A percentile compares a stretch with the other conserved stretches of the same genome.
These are phyloP conservation scores for Poeciliopsis prolifica DNA, from an alignment of 2,113 vertebrate species.

Conservation along the genomic window DNA sequence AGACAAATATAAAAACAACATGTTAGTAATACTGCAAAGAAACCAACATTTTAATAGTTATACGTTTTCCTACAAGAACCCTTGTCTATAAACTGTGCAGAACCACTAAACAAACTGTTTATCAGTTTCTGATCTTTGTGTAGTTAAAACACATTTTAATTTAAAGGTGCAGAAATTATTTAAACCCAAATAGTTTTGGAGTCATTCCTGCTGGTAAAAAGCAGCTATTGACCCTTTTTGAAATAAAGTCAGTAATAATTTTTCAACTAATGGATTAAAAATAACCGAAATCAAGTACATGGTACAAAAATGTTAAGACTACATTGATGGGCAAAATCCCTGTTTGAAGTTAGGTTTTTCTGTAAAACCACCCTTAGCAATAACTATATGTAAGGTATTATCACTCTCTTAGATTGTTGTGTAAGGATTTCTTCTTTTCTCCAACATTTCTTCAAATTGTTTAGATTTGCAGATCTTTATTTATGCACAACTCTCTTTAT, in stretches of 20 bases:
- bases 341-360: background rate
- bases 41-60: background rate
- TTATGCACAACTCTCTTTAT: no score
- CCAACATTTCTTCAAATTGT: no score
- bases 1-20: slow-evolving; percentile 7
- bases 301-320: no score
- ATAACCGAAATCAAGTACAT: no score
- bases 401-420: no score
- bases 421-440: no score
- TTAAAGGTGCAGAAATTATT: background rate
- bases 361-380: background rate
- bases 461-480: no score
- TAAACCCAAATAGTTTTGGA: background rate
- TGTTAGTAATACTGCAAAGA: slow-evolving; percentile 4
- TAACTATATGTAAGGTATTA: no score
- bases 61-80: background rate
- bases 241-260: no score
- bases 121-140: background rate
- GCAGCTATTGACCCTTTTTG: no score
- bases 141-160: background rate
- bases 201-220: background rate
- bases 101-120: slow-evolving; percentile 10
- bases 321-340: background rate
- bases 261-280: no score
- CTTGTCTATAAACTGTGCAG: slow-evolving; percentile 2